Conservation (phyloP, 2,113 vertebrate species). For the Morone chrysops region DNA sequence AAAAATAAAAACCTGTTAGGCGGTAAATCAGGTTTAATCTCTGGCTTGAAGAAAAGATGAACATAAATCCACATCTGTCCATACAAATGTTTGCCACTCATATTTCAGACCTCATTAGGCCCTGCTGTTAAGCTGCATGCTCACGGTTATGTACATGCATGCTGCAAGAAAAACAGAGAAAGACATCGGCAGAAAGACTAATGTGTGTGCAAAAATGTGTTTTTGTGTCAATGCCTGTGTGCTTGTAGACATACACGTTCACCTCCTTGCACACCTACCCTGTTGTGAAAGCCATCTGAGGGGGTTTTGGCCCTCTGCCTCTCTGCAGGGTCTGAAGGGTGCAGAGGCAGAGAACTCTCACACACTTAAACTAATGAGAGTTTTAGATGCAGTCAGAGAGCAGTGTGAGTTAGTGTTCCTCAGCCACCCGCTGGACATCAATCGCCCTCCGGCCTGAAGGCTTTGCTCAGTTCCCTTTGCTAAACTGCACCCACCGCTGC, state of each 20-base stretch:
- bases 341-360: constrained; percentile 49
- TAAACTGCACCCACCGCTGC: constrained; percentile 49
- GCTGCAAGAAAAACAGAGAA: constrained; percentile 15
- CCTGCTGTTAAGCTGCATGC: constrained; percentile 63
- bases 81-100: constrained; percentile 84
- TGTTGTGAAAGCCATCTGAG: constrained; percentile 42
- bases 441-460: constrained; percentile 51
- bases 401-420: constrained; percentile 69
- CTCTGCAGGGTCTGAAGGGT: constrained; percentile 44
- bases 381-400: constrained; percentile 67
- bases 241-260: constrained; percentile 32
- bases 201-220: constrained; percentile 25
- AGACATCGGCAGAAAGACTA: constrained; percentile 6
- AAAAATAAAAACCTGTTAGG: constrained; percentile 74
- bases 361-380: constrained; percentile 79
- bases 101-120: constrained; percentile 78
- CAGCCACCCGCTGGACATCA: constrained; percentile 62
- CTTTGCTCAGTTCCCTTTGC: constrained; percentile 57
- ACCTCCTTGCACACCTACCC: constrained; percentile 31
- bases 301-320: constrained; percentile 52
- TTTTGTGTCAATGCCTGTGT: constrained; percentile 27
- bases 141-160: constrained; percentile 37
- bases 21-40: constrained; percentile 85
- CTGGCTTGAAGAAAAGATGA: constrained; percentile 85
- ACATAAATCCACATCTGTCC: constrained; percentile 88